These are phyloP conservation scores for Anthonomus grandis DNA, from an alignment of 1,140 invertebrate species.

Conservation along the genomic window DNA sequence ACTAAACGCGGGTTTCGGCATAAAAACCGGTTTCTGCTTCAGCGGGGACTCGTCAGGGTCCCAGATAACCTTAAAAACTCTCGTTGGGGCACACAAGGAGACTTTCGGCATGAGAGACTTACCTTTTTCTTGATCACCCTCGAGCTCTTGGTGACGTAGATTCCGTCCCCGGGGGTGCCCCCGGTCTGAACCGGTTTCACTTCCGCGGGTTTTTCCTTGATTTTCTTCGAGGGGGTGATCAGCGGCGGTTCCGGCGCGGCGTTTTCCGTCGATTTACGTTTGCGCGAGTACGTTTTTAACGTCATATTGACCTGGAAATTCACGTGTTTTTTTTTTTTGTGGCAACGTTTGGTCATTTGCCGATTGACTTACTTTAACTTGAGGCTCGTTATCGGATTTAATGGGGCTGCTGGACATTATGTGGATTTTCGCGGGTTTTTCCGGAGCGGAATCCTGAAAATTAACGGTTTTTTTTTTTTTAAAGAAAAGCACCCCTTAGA, in stretches of 20 bases:
- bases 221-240: conserved; percentile 27
- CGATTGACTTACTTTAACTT: conserved; percentile 19
- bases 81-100: not conserved
- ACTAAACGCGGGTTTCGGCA: no score
- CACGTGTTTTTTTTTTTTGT: not conserved
- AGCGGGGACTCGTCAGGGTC: conserved; percentile 59
- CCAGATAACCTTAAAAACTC: conserved; percentile 54
- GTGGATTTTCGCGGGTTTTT: no score
- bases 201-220: conserved; percentile 16
- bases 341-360: not conserved
- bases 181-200: not conserved
- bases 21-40: conserved; percentile 14
- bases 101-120: no score
- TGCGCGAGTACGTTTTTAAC: conserved; percentile 45
- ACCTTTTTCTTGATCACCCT: conserved; percentile 62
- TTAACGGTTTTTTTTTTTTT: no score
- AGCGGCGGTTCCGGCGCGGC: conserved; percentile 10
- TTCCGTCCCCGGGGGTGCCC: conserved; percentile 24
- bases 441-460: no score
- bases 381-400: conserved; percentile 8
- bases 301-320: conserved; percentile 27
- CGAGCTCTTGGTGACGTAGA: conserved; percentile 50
- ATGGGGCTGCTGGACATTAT: not conserved
- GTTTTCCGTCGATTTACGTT: conserved; percentile 39
- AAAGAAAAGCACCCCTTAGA: no score